Base-by-base conservation (phyloP, 2,888 invertebrate species). In the Mayetiola destructor region DNA sequence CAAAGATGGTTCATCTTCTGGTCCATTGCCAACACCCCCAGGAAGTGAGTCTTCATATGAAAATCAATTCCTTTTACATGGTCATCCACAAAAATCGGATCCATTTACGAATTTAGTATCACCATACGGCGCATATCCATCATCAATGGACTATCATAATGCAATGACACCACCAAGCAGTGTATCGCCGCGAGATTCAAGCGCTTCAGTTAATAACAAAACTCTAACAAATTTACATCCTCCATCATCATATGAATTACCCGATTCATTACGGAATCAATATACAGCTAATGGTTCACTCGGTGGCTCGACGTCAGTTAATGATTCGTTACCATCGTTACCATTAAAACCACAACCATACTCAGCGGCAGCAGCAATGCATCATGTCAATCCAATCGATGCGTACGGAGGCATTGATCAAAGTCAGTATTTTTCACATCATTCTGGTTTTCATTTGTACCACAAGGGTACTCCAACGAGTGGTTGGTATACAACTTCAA, bases 91-190 rank as follows among this genome's bases (percentile, higher is more conserved):
- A 63, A 79, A 78, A 63, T 65, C 73, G 9, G 79, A 79, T 60
- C 76, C 82, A 64, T 77, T 79, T 66, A 74, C 79, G 65, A 74
- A 78, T 67, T 70, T 79, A 48, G 78, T 78, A 12, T 77, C 78
- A 10, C 76, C 77, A 0, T 80, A 78, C 60, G 71, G 73, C 30
- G 74, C 76, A 53, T 82, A 82, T 64, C 80, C 82, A 39, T 79
- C 80, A 62, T 75, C 78, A 59, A 85, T 84, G 61, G 89, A 89
- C 66, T 90, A 90, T 66, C 93, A 93, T 70, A 86, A 90, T 39
- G 90, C 91, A 54, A 94, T 95, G 89, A 94, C 94, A 4, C 94
- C 94, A 56, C 95, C 95, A 56, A 91, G 92, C n/a, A 94, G 94
- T 3, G 94, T 94, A 1, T 94, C 94, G 5, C 94, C 95, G 0